Evolutionary conservation across 2,888 invertebrate genomes (phyloP).

Genomic region (Agrochola macilenta): DNA sequence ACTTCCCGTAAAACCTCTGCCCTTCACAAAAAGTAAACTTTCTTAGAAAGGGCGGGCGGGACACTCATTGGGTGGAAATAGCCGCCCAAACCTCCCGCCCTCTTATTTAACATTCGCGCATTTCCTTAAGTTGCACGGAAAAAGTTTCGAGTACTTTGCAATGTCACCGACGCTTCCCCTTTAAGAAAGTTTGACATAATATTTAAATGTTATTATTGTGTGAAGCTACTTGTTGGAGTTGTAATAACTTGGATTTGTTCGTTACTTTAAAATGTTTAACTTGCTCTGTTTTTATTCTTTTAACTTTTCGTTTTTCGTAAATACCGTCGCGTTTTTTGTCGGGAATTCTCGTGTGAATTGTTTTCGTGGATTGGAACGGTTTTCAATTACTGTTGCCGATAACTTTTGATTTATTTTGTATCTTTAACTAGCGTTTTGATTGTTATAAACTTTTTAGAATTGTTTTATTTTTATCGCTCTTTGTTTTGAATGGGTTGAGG

Average conservation of each 20-base stretch:
- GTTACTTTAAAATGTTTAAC: constrained; percentile 21
- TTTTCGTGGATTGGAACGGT: constrained; percentile 19
- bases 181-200: constrained; percentile 72
- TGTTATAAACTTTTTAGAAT: not conserved
- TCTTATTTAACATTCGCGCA: constrained; percentile 86
- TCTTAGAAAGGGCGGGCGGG: constrained; percentile 81
- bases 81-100: constrained; percentile 84
- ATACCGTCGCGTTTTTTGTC: constrained; percentile 34
- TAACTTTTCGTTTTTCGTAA: constrained; percentile 14
- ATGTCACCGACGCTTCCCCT: constrained; percentile 82
- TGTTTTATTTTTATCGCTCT: constrained; percentile 1
- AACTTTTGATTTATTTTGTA: constrained; percentile 26
- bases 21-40: constrained; percentile 80
- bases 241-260: constrained; percentile 39
- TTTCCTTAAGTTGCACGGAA: constrained; percentile 83
- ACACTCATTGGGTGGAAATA: constrained; percentile 80
- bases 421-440: not conserved
- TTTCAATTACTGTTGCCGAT: constrained; percentile 22
- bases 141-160: constrained; percentile 84
- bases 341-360: constrained; percentile 12
- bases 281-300: constrained; percentile 19
- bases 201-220: constrained; percentile 65
- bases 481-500: constrained; percentile 8
- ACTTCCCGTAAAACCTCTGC: constrained; percentile 59
- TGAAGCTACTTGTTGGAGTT: constrained; percentile 43